Evolutionary conservation across 2,888 invertebrate species (phyloP), one percentile per base, ranked within the genome.

Genomic region (Corythucha ciliata): DNA sequence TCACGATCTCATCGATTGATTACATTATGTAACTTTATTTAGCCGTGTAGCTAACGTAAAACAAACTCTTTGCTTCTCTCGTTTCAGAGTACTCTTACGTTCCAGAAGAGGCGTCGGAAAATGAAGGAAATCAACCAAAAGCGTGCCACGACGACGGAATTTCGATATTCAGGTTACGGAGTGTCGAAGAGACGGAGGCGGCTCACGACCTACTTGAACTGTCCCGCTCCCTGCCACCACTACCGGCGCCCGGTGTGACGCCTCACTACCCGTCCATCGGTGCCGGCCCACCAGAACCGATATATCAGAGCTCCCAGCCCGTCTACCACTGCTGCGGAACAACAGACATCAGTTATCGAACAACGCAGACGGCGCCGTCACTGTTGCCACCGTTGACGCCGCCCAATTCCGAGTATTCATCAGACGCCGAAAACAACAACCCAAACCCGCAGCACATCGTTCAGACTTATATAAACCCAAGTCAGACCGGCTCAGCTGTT

Each of bases 161-260:
- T 48, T 67, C 69, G 21, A 67, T 69, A 54, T 69, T 70, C 62
- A 67, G 70, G 52, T 67, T 70, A 53, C 66, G 66, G 60, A 70
- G 62, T 50, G 79, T 83, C 22, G 89, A 86, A 64, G 90, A 90
- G 69, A 89, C 87, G 8, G 88, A 89, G 86, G 12, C 87, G 83
- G 14, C 72, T 82, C 58, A 81, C 80, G 42, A 79, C 79, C 4
- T 83, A 81, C 25, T 63, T 46, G 62, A 63, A 52, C 55, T 63
- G 69, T 70, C 60, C 56, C 53, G 57, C 62, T 61, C 57, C 57
- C 55, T 59, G 60, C 59, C 63, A 58, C 62, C 57, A 54, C 64
- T 67, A 72, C 73, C 69, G 68, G 72, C 59, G 7, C 58, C 60
- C 36, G 57, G 56, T 16, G 55, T 58, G 20, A 54, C 54, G 5